phyloP scores from a whole-genome alignment of 2,113 vertebrate species.

The Trichomycterus rosablanca region DNA sequence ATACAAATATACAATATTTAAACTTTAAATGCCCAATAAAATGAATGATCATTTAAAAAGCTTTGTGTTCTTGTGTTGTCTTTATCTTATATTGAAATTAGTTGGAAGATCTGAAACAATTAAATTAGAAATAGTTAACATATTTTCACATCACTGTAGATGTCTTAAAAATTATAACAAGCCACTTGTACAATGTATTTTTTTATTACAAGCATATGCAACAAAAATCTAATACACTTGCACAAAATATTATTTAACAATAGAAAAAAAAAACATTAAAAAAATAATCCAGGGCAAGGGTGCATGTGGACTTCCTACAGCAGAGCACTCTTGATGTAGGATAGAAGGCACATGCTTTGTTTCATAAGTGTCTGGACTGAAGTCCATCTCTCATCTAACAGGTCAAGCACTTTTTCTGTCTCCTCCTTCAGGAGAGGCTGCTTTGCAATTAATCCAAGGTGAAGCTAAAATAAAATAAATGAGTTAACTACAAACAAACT shows the following conservation, averaged over 20 bases:
- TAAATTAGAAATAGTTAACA: too few relatives aligned
- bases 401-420: conserved; percentile 62
- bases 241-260: neutral
- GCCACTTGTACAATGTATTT: neutral
- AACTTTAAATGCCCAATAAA: too few relatives aligned
- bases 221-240: neutral
- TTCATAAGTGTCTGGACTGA: conserved; percentile 76
- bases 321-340: conserved; percentile 87
- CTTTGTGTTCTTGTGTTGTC: too few relatives aligned
- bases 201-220: too few relatives aligned
- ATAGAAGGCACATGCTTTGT: conserved; percentile 87
- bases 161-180: too few relatives aligned
- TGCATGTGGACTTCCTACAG: conserved; percentile 55
- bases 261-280: neutral
- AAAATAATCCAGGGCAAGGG: neutral
- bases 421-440: conserved; percentile 74
- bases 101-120: too few relatives aligned
- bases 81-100: too few relatives aligned
- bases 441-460: conserved; percentile 76
- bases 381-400: conserved; percentile 78
- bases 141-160: too few relatives aligned
- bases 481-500: too few relatives aligned
- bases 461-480: conserved; percentile 67
- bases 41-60: too few relatives aligned
- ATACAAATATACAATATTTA: too few relatives aligned